These are phyloP conservation scores for Nymphicus hollandicus DNA, from an alignment of 2,113 vertebrate species.

Conservation along the genomic window DNA sequence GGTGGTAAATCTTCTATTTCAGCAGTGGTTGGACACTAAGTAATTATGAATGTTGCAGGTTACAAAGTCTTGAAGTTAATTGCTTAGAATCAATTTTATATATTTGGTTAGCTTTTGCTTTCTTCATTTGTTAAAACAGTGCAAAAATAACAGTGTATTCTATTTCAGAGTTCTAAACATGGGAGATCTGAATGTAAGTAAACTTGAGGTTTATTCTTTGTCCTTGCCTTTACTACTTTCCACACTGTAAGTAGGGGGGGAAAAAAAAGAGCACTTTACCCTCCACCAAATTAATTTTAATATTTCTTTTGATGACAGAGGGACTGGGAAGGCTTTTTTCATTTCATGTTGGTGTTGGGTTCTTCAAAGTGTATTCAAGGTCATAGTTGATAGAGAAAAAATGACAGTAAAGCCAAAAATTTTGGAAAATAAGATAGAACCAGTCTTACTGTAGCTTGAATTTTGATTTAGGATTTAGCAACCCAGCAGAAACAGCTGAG, in stretches of 20 bases:
- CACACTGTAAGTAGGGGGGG: not conserved
- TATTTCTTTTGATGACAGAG: not conserved
- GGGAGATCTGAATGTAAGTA: not conserved
- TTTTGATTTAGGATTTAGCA: not conserved
- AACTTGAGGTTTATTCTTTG: not conserved
- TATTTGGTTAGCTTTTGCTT: not conserved
- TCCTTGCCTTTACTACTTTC: not conserved
- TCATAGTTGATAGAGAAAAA: not conserved
- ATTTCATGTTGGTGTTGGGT: not conserved
- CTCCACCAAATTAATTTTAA: not conserved
- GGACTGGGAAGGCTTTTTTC: not conserved
- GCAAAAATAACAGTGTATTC: not conserved
- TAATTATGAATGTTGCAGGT: not conserved
- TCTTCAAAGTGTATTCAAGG: not conserved
- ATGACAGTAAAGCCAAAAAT: not conserved
- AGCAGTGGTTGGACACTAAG: not conserved
- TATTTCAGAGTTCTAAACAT: not conserved
- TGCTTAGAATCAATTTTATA: not conserved
- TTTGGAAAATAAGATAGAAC: not conserved
- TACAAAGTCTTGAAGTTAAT: not conserved
- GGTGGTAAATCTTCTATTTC: not conserved
- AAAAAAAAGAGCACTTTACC: not conserved
- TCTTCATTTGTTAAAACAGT: not conserved
- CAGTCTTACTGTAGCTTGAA: not conserved
- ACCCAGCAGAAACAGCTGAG: not conserved